Percentiles rank a stretch among this genome's conserved stretches.
These are phyloP conservation scores for Ciconia nigra DNA, from an alignment of 2,797 vertebrate genomes.

Conservation along the genomic window DNA sequence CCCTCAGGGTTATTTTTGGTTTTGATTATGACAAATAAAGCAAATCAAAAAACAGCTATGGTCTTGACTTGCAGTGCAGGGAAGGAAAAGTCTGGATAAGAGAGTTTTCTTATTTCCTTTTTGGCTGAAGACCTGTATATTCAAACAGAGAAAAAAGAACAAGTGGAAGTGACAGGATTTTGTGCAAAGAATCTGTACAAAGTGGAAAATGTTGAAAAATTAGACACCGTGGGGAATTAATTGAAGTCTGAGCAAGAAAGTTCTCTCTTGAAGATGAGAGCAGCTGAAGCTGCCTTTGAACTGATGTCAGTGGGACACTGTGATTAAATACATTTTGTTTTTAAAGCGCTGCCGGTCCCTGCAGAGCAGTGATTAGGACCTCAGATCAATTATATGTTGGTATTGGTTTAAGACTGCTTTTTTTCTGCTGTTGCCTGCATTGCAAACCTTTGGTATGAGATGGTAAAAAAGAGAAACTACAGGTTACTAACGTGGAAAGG, in stretches of 20 bases:
- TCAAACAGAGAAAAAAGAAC: slow-evolving; percentile 15
- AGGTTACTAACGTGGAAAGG: not conserved
- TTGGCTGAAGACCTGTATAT: not conserved
- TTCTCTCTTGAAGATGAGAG: slow-evolving; percentile 23
- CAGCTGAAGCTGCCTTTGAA: slow-evolving; percentile 27
- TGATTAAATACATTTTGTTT: slow-evolving; percentile 44
- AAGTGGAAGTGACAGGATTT: not conserved
- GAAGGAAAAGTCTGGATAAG: not conserved
- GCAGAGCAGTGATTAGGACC: not conserved
- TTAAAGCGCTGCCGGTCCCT: not conserved
- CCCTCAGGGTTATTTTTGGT: not conserved
- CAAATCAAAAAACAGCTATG: not conserved
- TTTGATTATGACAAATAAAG: slow-evolving; percentile 22
- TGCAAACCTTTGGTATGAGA: not conserved
- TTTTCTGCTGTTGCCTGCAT: not conserved
- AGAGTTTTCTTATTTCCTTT: not conserved
- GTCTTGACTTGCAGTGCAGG: not conserved
- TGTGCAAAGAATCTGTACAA: not conserved
- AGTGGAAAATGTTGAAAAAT: slow-evolving; percentile 5
- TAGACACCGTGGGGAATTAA: not conserved
- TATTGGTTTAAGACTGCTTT: not conserved
- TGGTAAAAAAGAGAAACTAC: not conserved
- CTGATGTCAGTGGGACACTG: not conserved
- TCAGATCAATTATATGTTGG: not conserved
- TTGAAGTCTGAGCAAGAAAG: slow-evolving; percentile 9